Base-by-base conservation (phyloP, 2,888 invertebrate genomes). In the Tiliacea aurago region DNA sequence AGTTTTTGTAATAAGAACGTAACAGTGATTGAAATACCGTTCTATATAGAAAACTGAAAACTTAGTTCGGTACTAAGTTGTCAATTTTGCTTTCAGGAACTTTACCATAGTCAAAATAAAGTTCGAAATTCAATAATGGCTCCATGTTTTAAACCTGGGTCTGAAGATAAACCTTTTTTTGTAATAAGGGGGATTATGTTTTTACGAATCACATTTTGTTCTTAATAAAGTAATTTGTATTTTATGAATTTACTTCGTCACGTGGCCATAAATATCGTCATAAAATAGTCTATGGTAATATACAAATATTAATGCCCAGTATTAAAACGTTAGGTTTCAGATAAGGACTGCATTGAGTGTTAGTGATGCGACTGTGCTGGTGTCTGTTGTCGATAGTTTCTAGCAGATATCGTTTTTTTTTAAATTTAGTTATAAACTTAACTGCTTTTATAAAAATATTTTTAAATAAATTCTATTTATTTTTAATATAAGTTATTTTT, bases 341-440 rank as follows among this genome's bases (percentile, higher is more conserved):
- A 95, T 95, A 95, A 94, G 89, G 84, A 90, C 87, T 93, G 95
- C 94, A 95, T 84, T 86, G 85, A 63, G 67, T 49, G 51, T 28
- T 91, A 94, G 93, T 87, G 94, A 85, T 91, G 92, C 73, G 78
- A 70, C 51, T 69, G 58, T 33, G 82, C 4, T 33, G 80, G 49
- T 65, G 15, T 59, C 62, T 72, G 47, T 51, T 81, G 67, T 87
- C 84, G 84, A 85, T 78, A 58, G 13, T 64, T 67, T 66, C 0
- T 23, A n/a, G 47, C 15, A n/a, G 28, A 13, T 78, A 84, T 87
- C 82, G 87, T 88, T 79, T 11, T n/a, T 13, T n/a, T n/a, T 13
- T 15, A 1, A 28, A 45, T 45, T 4, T 45, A 45, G 20, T 63
- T 2, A 13, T 20, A 7, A 20, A 13, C 11, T 45, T 28, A 4